Percentiles rank a stretch among this genome's conserved stretches.
These are phyloP conservation scores for Python bivittatus DNA, from an alignment of 2,113 vertebrate genomes.

Conservation along the genomic window DNA sequence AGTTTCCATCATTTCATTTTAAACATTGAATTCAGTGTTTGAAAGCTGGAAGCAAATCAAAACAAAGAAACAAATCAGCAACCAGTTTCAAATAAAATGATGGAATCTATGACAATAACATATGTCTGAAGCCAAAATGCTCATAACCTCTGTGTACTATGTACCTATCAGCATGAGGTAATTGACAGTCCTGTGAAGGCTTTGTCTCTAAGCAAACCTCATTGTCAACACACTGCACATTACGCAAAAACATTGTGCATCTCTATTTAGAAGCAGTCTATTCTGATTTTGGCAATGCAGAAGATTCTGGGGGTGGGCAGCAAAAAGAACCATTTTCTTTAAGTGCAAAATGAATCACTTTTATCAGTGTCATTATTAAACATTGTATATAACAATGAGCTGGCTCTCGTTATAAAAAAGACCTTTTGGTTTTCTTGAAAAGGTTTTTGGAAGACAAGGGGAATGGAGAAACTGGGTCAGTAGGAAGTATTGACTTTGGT, in stretches of 20 bases:
- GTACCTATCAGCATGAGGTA: constrained; percentile 50
- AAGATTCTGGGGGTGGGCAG: constrained; percentile 32
- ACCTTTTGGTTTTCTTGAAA: constrained; percentile 43
- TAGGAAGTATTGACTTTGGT: neutral
- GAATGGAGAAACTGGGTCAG: constrained; percentile 17
- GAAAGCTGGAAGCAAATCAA: neutral
- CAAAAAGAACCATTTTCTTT: constrained; percentile 45
- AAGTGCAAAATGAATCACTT: constrained; percentile 44
- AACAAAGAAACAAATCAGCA: neutral
- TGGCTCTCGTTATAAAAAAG: constrained; percentile 55
- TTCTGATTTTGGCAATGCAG: constrained; percentile 44
- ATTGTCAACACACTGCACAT: constrained; percentile 47
- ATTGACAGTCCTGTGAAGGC: constrained; percentile 39
- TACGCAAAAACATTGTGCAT: constrained; percentile 47
- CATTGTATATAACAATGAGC: constrained; percentile 34
- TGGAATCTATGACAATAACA: constrained; percentile 30
- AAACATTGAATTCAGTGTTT: neutral
- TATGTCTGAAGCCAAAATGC: neutral
- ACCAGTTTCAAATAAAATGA: constrained; percentile 58
- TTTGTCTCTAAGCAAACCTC: constrained; percentile 45
- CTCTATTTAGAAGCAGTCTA: constrained; percentile 51
- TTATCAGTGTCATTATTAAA: constrained; percentile 33
- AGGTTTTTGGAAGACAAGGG: constrained; percentile 15
- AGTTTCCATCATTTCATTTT: neutral
- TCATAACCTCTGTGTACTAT: constrained; percentile 11